Conservation (phyloP, 2,888 invertebrate species). For the Pheosia gnoma region DNA sequence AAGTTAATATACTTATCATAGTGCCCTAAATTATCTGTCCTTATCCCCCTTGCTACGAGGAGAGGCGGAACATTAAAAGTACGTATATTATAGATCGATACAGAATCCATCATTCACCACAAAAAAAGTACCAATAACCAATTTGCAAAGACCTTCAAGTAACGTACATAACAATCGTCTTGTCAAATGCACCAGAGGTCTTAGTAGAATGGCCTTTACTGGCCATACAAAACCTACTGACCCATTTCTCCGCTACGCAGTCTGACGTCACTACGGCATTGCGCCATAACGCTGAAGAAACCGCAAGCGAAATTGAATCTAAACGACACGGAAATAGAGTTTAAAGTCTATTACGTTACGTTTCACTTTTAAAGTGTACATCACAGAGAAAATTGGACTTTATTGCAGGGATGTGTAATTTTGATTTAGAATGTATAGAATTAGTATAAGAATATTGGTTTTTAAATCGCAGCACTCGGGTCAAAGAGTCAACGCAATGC, state of each 20-base stretch:
- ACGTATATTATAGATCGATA: constrained; percentile 18
- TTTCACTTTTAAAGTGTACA: constrained; percentile 12
- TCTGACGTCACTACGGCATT: constrained; percentile 70
- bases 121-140: constrained; percentile 15
- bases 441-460: constrained; percentile 25
- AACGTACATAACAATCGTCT: constrained; percentile 10
- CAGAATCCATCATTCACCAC: constrained; percentile 23
- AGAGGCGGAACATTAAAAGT: neutral
- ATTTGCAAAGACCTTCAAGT: constrained; percentile 15
- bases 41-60: neutral
- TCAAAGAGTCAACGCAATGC: constrained; percentile 38
- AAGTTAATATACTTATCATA: no score
- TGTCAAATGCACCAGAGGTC: constrained; percentile 30
- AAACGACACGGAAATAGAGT: constrained; percentile 30
- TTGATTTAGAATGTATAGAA: constrained; percentile 12
- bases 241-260: constrained; percentile 67
- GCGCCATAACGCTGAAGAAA: constrained; percentile 54
- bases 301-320: constrained; percentile 43
- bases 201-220: constrained; percentile 31
- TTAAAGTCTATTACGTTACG: constrained; percentile 17
- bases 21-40: no score
- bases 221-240: constrained; percentile 58
- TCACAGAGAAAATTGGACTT: constrained; percentile 27
- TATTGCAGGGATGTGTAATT: constrained; percentile 16
- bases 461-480: constrained; percentile 28